Conservation (phyloP, 2,113 vertebrate genomes). For the Notechis scutatus region DNA sequence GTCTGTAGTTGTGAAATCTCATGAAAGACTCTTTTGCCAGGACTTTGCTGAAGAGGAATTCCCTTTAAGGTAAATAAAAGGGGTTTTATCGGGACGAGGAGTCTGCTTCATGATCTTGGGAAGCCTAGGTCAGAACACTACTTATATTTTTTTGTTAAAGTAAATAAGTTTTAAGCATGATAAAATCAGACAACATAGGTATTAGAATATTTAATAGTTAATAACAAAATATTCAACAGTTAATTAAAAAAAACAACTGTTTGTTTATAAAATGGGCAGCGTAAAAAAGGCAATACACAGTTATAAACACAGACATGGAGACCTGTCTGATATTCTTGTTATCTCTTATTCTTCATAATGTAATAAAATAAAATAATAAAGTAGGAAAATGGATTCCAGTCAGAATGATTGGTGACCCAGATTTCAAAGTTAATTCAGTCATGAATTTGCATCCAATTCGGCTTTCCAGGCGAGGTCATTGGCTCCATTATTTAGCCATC, state of each 20-base stretch:
- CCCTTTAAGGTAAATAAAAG: too few species aligned
- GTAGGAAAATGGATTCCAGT: background rate
- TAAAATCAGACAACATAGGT: background rate
- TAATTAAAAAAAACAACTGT: background rate
- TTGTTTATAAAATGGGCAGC: background rate
- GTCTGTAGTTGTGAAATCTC: too few species aligned
- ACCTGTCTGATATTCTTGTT: background rate
- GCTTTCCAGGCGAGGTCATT: background rate
- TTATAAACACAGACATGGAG: background rate
- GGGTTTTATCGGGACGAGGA: too few species aligned
- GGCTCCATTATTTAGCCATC: background rate
- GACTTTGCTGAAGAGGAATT: too few species aligned
- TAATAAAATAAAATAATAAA: background rate
- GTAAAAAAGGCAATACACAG: background rate
- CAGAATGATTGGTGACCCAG: background rate
- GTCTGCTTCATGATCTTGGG: too few species aligned
- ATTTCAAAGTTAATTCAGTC: background rate
- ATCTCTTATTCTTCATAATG: background rate
- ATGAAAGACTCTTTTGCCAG: too few species aligned
- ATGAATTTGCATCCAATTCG: slow-evolving; percentile 24
- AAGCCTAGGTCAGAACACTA: too few species aligned
- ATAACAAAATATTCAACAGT: background rate
- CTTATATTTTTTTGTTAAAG: background rate
- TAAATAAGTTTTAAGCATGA: background rate
- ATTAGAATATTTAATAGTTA: background rate